phyloP scores from a whole-genome alignment of 2,113 vertebrate species.

The Oryzias javanicus region DNA sequence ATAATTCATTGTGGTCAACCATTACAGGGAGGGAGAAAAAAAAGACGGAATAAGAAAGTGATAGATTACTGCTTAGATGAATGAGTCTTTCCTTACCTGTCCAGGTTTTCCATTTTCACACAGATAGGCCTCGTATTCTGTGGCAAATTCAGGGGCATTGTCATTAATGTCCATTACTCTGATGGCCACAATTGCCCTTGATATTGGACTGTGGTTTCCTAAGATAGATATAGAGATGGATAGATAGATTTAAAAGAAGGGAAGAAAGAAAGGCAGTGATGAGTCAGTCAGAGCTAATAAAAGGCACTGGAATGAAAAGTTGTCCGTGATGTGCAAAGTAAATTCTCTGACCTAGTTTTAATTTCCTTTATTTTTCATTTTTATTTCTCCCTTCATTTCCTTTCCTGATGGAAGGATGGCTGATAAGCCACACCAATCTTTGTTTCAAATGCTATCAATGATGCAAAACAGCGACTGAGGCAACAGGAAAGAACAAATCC shows the following conservation, averaged over 20 bases:
- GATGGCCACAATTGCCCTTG: constrained; percentile 91
- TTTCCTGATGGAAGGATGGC: constrained; percentile 55
- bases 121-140: constrained; percentile 91
- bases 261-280: not conserved
- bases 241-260: constrained; percentile 3
- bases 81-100: constrained; percentile 81
- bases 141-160: constrained; percentile 95
- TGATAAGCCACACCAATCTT: constrained; percentile 68
- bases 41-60: constrained; percentile 27
- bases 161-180: constrained; percentile 98
- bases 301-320: constrained; percentile 10
- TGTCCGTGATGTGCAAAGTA: constrained; percentile 47
- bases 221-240: constrained; percentile 13
- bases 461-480: constrained; percentile 65
- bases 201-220: constrained; percentile 98
- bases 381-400: constrained; percentile 55
- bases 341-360: constrained; percentile 66
- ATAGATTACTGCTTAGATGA: constrained; percentile 49
- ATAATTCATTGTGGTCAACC: constrained; percentile 69
- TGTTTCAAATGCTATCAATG: constrained; percentile 55
- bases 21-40: constrained; percentile 54
- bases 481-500: constrained; percentile 21
- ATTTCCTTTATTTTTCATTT: constrained; percentile 59
- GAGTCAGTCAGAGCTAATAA: constrained; percentile 17
- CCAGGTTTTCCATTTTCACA: constrained; percentile 98